Conservation (phyloP, 2,888 invertebrate genomes). For the Phasia obesa region DNA sequence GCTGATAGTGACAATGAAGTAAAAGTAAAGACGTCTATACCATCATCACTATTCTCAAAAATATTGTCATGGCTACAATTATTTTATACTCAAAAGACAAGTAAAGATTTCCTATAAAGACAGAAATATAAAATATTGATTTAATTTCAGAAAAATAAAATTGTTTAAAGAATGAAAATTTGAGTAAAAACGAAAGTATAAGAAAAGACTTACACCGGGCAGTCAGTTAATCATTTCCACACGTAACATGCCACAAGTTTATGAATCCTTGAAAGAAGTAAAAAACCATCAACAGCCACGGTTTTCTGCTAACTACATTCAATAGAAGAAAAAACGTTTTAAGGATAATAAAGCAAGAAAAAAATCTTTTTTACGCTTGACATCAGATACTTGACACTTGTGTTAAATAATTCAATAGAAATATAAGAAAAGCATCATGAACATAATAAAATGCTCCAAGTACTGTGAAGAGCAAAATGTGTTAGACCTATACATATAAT, state of each 20-base stretch:
- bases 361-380: conserved; percentile 62
- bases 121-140: no score
- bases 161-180: not conserved
- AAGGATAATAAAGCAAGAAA: conserved; percentile 31
- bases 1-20: no score
- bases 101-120: no score
- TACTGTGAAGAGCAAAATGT: conserved; percentile 20
- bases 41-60: no score
- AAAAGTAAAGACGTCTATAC: no score
- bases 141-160: not conserved
- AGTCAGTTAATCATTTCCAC: conserved; percentile 14
- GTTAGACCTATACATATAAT: not conserved
- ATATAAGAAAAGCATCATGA: conserved; percentile 30
- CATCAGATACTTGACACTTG: conserved; percentile 49
- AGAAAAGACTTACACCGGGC: not conserved
- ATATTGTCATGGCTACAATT: no score
- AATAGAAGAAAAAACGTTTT: conserved; percentile 10
- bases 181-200: not conserved
- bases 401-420: conserved; percentile 48
- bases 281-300: not conserved
- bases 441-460: conserved; percentile 6
- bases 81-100: no score
- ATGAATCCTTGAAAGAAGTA: conserved; percentile 1
- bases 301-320: not conserved
- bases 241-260: conserved; percentile 19